Evolutionary conservation across 2,888 invertebrate genomes (phyloP).

Genomic region (Miltochrista miniata): DNA sequence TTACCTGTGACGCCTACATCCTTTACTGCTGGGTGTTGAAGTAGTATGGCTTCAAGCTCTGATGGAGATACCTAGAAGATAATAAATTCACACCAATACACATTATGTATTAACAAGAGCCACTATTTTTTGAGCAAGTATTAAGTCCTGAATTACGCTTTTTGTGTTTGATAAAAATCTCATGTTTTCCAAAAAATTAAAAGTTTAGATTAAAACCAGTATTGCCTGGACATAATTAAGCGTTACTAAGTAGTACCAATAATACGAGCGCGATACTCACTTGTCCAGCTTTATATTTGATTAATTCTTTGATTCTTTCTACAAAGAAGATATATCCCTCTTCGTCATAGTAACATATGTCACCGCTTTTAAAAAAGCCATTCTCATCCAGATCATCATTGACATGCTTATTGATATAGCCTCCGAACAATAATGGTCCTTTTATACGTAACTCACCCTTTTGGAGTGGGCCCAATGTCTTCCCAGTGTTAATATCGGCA

Average conservation of each 20-base stretch:
- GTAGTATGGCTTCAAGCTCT: conserved; percentile 61
- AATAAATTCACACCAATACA: neutral
- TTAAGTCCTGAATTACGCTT: too few relatives aligned
- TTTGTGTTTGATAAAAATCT: too few relatives aligned
- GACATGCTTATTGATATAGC: conserved; percentile 56
- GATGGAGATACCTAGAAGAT: conserved; percentile 62
- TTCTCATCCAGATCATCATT: conserved; percentile 54
- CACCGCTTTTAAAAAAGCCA: conserved; percentile 67
- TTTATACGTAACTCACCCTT: conserved; percentile 63
- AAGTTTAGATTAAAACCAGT: too few relatives aligned
- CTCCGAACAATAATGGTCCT: conserved; percentile 58
- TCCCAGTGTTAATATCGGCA: conserved; percentile 56
- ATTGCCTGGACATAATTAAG: too few relatives aligned
- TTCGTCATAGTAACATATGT: conserved; percentile 64
- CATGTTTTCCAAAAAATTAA: too few relatives aligned
- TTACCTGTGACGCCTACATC: conserved; percentile 62
- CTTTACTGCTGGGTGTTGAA: conserved; percentile 58
- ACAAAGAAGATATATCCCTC: conserved; percentile 64
- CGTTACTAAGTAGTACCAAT: too few relatives aligned
- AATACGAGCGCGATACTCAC: conserved; percentile 35
- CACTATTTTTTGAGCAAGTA: neutral
- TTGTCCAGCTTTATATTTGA: conserved; percentile 68
- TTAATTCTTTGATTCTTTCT: conserved; percentile 67
- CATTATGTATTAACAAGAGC: too few relatives aligned
- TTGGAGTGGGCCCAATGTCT: conserved; percentile 54